Evolutionary conservation across 2,888 invertebrate species (phyloP).

Genomic region (Tenthredo mesomela): DNA sequence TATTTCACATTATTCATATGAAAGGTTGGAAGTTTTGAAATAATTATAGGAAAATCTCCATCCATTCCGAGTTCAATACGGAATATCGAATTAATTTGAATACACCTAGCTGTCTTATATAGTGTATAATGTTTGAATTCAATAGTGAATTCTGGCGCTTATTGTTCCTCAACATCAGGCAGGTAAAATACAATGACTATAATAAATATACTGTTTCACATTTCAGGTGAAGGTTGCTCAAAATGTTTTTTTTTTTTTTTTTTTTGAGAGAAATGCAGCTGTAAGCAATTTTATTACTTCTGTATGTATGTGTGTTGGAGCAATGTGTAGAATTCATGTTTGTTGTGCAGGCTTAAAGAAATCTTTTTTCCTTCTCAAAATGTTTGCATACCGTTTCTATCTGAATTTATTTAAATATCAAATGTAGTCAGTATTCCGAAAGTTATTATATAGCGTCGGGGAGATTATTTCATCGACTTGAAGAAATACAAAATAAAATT

Average conservation of each 20-base stretch:
- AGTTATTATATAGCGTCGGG: neutral
- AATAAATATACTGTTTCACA: conserved; percentile 17
- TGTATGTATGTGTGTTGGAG: conserved; percentile 18
- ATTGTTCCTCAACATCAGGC: conserved; percentile 13
- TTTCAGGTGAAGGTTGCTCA: conserved; percentile 4
- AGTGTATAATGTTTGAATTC: neutral
- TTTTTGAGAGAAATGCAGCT: neutral
- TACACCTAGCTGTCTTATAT: neutral
- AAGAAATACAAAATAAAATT: neutral
- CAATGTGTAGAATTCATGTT: conserved; percentile 14
- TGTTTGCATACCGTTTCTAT: neutral
- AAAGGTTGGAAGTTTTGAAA: too few relatives aligned
- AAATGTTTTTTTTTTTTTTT: neutral
- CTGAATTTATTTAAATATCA: conserved; percentile 5
- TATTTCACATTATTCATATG: neutral
- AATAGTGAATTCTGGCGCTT: conserved; percentile 5
- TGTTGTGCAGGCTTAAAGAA: conserved; percentile 13
- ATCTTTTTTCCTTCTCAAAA: conserved; percentile 1
- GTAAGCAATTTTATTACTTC: conserved; percentile 29
- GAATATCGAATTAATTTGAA: too few relatives aligned
- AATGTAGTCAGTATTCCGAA: neutral
- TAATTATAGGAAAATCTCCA: too few relatives aligned
- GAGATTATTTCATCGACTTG: conserved; percentile 5
- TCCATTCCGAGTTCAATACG: too few relatives aligned
- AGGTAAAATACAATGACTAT: conserved; percentile 33